Conservation (phyloP, 2,888 invertebrate species). For the Drosophila differens region DNA sequence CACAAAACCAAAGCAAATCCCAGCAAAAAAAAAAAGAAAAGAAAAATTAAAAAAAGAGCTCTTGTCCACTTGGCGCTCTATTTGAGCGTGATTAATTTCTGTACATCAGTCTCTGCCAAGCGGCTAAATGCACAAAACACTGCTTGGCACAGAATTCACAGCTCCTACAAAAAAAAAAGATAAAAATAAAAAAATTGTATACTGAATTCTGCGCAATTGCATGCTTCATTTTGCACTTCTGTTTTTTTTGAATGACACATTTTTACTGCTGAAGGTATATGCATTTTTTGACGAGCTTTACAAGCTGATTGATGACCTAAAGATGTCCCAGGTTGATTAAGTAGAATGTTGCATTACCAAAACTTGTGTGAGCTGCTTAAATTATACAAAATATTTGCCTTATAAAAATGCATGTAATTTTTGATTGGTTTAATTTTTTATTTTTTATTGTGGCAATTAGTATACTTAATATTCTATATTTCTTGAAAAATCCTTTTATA, state of each 20-base stretch:
- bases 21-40: conserved; percentile 7
- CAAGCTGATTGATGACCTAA: neutral
- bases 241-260: conserved; percentile 12
- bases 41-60: conserved; percentile 13
- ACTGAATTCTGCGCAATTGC: conserved; percentile 56
- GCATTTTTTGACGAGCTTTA: neutral
- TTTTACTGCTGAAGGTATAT: neutral
- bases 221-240: conserved; percentile 18
- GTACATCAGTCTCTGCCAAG: conserved; percentile 69
- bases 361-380: neutral
- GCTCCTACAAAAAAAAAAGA: conserved; percentile 34
- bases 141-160: conserved; percentile 59
- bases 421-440: neutral
- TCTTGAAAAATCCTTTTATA: too few species aligned
- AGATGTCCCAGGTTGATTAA: neutral
- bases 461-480: neutral
- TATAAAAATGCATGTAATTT: neutral
- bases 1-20: neutral
- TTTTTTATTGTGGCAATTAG: too few species aligned
- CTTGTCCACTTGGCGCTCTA: conserved; percentile 64
- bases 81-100: conserved; percentile 77
- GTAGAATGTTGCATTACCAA: neutral
- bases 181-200: conserved; percentile 17
- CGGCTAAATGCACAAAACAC: conserved; percentile 56
- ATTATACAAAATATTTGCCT: neutral